Evolutionary conservation across 2,113 vertebrate genomes (phyloP).

Genomic region (Aptenodytes forsteri): DNA sequence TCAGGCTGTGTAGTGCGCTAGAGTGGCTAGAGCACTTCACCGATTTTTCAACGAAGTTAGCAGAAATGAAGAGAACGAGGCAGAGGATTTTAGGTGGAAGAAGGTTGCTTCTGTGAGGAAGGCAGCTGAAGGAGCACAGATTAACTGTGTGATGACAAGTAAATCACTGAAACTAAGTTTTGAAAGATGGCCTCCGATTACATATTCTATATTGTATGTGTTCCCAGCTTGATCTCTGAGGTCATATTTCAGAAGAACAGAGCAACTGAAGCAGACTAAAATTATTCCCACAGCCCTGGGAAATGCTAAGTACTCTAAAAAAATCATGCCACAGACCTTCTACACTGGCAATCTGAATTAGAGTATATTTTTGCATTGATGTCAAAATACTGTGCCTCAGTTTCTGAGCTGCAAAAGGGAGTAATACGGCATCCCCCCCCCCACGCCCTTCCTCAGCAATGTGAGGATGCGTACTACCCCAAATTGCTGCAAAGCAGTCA

Average conservation of each 20-base stretch:
- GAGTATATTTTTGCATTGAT: not conserved
- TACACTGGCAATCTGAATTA: not conserved
- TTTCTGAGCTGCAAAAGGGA: not conserved
- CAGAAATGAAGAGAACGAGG: not conserved
- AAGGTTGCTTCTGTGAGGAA: not conserved
- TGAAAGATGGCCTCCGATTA: not conserved
- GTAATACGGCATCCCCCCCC: fast-evolving
- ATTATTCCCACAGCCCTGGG: not conserved
- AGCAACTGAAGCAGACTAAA: not conserved
- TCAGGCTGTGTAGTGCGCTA: not conserved
- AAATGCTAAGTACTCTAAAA: not conserved
- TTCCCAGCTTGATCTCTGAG: not conserved
- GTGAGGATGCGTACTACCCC: not conserved
- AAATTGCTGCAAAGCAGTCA: not conserved
- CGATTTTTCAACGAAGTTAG: not conserved
- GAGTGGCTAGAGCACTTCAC: not conserved
- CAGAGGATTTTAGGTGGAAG: not conserved
- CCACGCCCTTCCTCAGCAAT: fast-evolving
- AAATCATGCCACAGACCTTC: not conserved
- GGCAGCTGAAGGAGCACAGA: not conserved
- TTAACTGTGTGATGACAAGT: not conserved
- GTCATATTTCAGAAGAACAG: not conserved
- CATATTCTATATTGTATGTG: not conserved
- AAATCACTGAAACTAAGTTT: not conserved
- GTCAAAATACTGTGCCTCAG: not conserved